Evolutionary conservation across 2,113 vertebrate genomes (phyloP), one percentile per base, ranked within the genome.

Genomic region (Dryoscopus gambensis): DNA sequence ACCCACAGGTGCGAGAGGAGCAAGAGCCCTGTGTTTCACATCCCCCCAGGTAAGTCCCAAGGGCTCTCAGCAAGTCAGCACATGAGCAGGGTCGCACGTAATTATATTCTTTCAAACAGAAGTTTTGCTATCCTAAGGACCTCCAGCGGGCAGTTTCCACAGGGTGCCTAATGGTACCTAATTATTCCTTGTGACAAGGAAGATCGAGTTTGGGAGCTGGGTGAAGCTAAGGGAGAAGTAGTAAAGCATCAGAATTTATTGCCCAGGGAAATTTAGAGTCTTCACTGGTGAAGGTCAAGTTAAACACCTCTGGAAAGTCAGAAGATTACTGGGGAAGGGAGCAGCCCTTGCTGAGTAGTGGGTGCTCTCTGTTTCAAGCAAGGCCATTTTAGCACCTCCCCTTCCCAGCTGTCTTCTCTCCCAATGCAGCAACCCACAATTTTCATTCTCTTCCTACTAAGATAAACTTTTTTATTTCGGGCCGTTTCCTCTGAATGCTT

Each of bases 341-440:
- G 28, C 23, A 69, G 28, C 27, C 21, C 33, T 15, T 7, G 6
- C 40, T 19, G 18, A 62, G 24, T n/a, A 7, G 2, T 12, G 21
- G 25, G 33, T 2, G 2, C 20, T 64, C 10, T 49, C 22, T 55
- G 21, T 27, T 63, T 15, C 35, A 25, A 59, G 28, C 6, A 69
- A 77, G 30, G 46, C 44, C 21, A 9, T 71, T 80, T n/a, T 24
- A 73, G 17, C 30, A 42, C 13, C 23, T 46, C 6, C 11, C 62
- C 12, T 83, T 28, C 19, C 22, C 27, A 27, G 6, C 0, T 2
- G 1, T 47, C n/a, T 76, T 81, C 49, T 69, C 30, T 49, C n/a
- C 11, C 52, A 31, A 0, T 28, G 46, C 37, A 71, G 52, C 42
- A 85, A 57, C 42, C 37, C 22, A 25, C 0, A 0, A 33, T 71